Base-by-base conservation (phyloP, 2,888 invertebrate genomes). In the Mythimna ferrago region DNA sequence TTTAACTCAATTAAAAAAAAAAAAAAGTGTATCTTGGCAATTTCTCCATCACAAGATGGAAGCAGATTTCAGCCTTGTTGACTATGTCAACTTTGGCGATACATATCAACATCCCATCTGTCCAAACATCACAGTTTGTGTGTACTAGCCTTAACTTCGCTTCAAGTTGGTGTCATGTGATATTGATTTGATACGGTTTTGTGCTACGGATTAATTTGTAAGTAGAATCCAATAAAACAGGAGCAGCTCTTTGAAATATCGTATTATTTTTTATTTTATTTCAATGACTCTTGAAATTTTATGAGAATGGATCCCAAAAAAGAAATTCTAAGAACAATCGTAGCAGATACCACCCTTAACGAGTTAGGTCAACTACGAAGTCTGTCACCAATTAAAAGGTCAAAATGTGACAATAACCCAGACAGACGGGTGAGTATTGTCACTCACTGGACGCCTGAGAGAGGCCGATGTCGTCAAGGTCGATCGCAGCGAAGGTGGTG, bases 171-270 rank as follows among this genome's bases (percentile, higher is more conserved):
- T 53, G 53, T 41, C 78, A 54, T 64, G 11, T 63, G 80, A 63
- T 60, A 63, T 73, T 73, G 64, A 76, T 83, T 79, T 63, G 69
- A 67, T 61, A 74, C 26, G 56, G 76, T 76, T 79, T 74, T 70
- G 54, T 74, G 38, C 54, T 58, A 63, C 10, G 41, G 38, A 44
- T 77, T 19, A 66, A 81, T 77, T 85, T 81, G 76, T 81, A 76
- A 21, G 32, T 26, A 9, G 11, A 26, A 69, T 54, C 53, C 26
- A 51, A 66, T 60, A 63, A 68, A 75, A 64, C 66, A 69, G 76
- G 56, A 81, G 78, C 35, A 35, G n/a, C 1, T 32, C 14, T 58
- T 66, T 58, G 19, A 58, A 62, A 4, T 10, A 19, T 19, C 19
- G 0, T 19, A 19, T 48, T 6, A 6, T 26, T 14, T 56, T 56